These are phyloP conservation scores for Nemoura dubitans DNA, from an alignment of 2,888 invertebrate genomes.

Conservation along the genomic window DNA sequence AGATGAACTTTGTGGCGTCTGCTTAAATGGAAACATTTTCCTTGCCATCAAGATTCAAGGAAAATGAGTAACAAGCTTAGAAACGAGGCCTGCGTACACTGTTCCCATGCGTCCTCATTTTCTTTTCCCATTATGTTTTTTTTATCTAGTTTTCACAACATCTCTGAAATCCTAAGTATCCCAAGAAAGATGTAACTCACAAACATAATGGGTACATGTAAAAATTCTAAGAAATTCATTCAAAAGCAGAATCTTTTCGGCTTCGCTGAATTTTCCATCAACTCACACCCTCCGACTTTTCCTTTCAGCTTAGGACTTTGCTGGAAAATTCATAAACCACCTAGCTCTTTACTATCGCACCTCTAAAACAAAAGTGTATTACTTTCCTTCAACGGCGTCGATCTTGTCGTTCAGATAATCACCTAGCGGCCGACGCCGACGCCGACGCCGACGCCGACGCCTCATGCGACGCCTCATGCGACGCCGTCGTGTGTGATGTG, in stretches of 20 bases:
- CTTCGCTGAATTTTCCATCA: background rate
- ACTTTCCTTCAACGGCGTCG: background rate
- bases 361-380: background rate
- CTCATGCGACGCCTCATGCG: background rate
- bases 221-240: background rate
- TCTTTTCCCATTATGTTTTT: background rate
- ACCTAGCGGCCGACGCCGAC: background rate
- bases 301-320: background rate
- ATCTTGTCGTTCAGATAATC: constrained; percentile 3
- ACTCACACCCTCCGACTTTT: background rate
- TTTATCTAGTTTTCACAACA: background rate
- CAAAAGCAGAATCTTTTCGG: background rate
- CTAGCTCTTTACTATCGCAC: background rate
- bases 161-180: background rate
- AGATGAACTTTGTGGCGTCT: too few species aligned
- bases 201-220: background rate
- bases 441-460: background rate
- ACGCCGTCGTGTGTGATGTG: background rate
- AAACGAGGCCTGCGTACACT: background rate
- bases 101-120: background rate
- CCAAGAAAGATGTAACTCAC: background rate
- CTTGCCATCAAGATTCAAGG: background rate
- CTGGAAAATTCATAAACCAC: background rate
- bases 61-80: background rate
- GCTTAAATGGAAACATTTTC: background rate